Base-by-base conservation (phyloP, 2,113 vertebrate species). In the Sceloporus undulatus region DNA sequence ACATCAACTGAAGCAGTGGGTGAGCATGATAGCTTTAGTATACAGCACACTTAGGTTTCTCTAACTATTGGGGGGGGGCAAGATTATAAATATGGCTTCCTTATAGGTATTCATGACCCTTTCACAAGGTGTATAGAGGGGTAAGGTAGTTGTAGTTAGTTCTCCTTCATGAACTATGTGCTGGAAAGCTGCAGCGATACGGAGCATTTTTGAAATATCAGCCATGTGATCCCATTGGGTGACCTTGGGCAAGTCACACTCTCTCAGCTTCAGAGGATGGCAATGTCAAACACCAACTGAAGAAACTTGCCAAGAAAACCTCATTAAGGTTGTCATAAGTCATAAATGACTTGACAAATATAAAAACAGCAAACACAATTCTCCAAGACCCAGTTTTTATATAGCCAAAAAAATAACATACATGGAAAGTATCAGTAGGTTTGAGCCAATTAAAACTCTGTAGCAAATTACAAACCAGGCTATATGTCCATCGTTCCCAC, bases 11-110 rank as follows among this genome's bases (percentile, higher is more conserved):
- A 88, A 87, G 84, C 54, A 0, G 2, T 16, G 82, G 85, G 74
- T 59, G 90, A 84, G 74, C 84, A 76, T 91, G 78, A 73, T 38
- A 93, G 75, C 25, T 73, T 62, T 81, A 68, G 25, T 0, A 34
- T 84, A 34, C 82, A 68, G 90, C 27, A 18, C 86, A 78, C 79
- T 92, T 75, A 90, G 10, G 85, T 25, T 90, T 89, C 38, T 75
- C 82, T 7, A 42, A n/a, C 21, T 82, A 52, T 70, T 18, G 38
- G 27, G 59, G 59, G 13, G 59, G 13, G 56, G 56, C 2, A 29
- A n/a, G 1, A 66, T 10, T 66, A 78, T 52, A 54, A 82, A 65
- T 19, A 83, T 54, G 48, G 38, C 52, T 54, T 13, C 71, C 38
- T 56, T 71, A 54, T 27, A 42, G 5, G 18, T 75, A 75, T 74